Conservation (phyloP, 2,888 invertebrate genomes). For the Muscina levida region DNA sequence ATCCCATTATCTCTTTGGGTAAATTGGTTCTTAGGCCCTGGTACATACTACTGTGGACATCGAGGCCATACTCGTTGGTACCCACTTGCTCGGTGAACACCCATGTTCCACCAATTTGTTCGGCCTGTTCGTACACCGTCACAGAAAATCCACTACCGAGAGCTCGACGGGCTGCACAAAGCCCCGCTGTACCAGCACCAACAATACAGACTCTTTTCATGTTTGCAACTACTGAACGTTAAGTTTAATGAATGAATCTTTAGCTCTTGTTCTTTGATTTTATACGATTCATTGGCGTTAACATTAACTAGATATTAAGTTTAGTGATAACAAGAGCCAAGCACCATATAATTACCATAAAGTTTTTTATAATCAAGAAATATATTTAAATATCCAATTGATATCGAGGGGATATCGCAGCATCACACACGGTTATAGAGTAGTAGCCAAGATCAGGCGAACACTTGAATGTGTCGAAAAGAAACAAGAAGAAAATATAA, state of each 20-base stretch:
- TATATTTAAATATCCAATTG: constrained; percentile 6
- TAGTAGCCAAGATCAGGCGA: too few species aligned
- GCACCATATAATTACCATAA: constrained; percentile 39
- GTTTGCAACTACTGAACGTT: constrained; percentile 46
- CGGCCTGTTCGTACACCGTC: constrained; percentile 88
- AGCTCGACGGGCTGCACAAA: constrained; percentile 89
- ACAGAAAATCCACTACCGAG: constrained; percentile 81
- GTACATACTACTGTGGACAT: constrained; percentile 96
- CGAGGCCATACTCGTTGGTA: constrained; percentile 87
- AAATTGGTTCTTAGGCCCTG: constrained; percentile 94
- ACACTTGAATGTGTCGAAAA: too few species aligned
- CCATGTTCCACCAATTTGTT: constrained; percentile 94
- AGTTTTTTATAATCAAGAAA: constrained; percentile 9
- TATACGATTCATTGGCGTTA: constrained; percentile 23
- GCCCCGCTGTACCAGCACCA: constrained; percentile 94
- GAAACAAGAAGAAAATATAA: too few species aligned
- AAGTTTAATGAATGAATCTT: constrained; percentile 4
- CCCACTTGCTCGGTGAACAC: constrained; percentile 90
- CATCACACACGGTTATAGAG: too few species aligned
- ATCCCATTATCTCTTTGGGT: constrained; percentile 97
- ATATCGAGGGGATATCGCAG: background rate
- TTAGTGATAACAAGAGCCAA: constrained; percentile 53
- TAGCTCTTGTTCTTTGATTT: constrained; percentile 1
- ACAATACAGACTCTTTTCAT: constrained; percentile 83
- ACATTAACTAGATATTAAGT: constrained; percentile 38